Evolutionary conservation across 2,888 invertebrate species (phyloP), one percentile per base, ranked within the genome.

Genomic region (Trichogramma dendrolimi): DNA sequence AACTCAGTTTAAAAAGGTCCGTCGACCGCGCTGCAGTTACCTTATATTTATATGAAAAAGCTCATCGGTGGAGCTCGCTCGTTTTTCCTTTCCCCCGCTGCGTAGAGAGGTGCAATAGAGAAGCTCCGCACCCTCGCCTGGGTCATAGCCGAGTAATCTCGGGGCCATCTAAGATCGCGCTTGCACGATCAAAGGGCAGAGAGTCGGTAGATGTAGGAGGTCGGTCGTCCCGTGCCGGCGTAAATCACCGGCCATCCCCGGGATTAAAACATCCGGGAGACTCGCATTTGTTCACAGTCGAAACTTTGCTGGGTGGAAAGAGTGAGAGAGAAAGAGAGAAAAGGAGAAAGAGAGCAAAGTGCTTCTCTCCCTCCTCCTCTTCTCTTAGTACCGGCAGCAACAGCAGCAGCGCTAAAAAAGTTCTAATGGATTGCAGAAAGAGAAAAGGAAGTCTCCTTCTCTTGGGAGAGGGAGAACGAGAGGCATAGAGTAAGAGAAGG

Each of bases 231-330:
- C 58, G 49, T 48, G 40, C 27, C 40, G 51, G 63, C 58, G 64
- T 67, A 67, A 67, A 67, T 67, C 65, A 67, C 67, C 55, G 62
- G 55, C 58, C 70, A 71, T 73, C 69, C 72, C 66, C 58, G 63
- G 73, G 73, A 74, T 73, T 74, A 74, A 74, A 74, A 74, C 72
- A 74, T 74, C 73, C 71, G 68, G 69, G 62, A n/a, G 48, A 65
- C 61, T 65, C 65, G 70, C 72, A 72, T 73, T 74, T 74, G 73
- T 74, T 72, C 72, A 68, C 68, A 69, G 71, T 68, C 71, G 69
- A 70, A 74, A 71, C 70, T 66, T 62, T 60, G 67, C 66, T 67
- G 69, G 61, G 68, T 65, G 27, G 27, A 27, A 27, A 27, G 27
- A 27, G 27, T 27, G 27, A 27, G 27, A 27, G 27, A 27, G 27